Base-by-base conservation (phyloP, 2,888 invertebrate genomes). In the Serrognathus titanus region DNA sequence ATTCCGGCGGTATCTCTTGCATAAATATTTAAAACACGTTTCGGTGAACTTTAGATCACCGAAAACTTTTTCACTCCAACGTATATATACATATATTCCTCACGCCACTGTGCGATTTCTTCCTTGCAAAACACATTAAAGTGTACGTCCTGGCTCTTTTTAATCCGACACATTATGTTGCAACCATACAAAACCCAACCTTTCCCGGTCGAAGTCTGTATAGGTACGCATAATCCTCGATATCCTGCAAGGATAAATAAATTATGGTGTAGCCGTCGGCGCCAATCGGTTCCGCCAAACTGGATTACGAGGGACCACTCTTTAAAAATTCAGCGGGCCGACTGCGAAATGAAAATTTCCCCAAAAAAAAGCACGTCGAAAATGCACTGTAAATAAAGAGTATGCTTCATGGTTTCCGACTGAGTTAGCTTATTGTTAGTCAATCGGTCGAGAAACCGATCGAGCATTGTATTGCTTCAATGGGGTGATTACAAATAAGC, bases 401-500 rank as follows among this genome's bases (percentile, higher is more conserved):
- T 51, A 31, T 31, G 24, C 24, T 31, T 59, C 57, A 61, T 57
- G 61, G 46, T 62, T 62, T 58, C 59, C 58, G 51, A 45, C 46
- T 49, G 58, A 57, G 48, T 41, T 24, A 24, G 11, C 53, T 49
- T 51, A 60, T 62, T 62, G 58, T 59, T 35, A 48, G 11, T 46
- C 51, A 49, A 37, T 62, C 56, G 58, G 53, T 60, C 59, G 59
- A 59, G 57, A 62, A 56, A 49, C 58, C 68, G 53, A 60, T 57
- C 60, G 54, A 60, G 60, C 62, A 61, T 69, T 69, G 68, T 69
- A 69, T 69, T 66, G 61, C 62, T 62, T 66, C 62, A 66, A 68
- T 68, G 62, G 63, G 62, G 64, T 65, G 68, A 67, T 68, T 68
- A 67, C 69, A 65, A 68, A 63, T 58, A 59, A 67, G 65, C 62